A percentile compares a stretch with the other conserved stretches of the same genome.
These are phyloP conservation scores for Urocolius indicus DNA, from an alignment of 2,113 vertebrate species.

Conservation along the genomic window DNA sequence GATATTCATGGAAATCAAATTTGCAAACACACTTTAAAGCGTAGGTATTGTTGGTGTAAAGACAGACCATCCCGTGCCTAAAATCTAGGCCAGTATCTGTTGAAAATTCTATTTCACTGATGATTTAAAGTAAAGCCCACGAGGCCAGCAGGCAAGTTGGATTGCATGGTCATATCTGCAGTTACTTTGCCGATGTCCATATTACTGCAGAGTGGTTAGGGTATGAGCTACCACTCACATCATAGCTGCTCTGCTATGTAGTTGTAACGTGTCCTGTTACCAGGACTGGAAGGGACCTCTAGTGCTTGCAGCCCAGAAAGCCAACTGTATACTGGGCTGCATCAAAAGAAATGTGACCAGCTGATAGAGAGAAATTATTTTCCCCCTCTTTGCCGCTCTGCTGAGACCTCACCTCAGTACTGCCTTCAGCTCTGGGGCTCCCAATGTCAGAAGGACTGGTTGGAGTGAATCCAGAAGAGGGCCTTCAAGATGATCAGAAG, in stretches of 20 bases:
- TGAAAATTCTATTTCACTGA: background rate
- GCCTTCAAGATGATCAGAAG: too few species aligned
- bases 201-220: background rate
- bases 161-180: background rate
- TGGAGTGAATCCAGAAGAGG: too few species aligned
- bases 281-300: too few species aligned
- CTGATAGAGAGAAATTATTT: too few species aligned
- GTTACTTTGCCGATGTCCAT: background rate
- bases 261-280: background rate
- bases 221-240: background rate
- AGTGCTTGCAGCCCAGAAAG: too few species aligned
- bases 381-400: too few species aligned
- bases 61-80: background rate
- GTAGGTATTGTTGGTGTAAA: background rate
- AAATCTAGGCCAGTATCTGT: background rate
- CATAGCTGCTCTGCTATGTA: background rate
- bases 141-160: background rate
- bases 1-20: background rate
- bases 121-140: background rate
- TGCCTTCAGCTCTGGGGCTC: too few species aligned
- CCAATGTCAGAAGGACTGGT: too few species aligned
- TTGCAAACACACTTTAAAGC: background rate
- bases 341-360: too few species aligned
- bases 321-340: too few species aligned
- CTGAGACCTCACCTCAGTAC: too few species aligned